phyloP scores from a whole-genome alignment of 64 coral and sea anemone species.

The Pachyseris speciosa region DNA sequence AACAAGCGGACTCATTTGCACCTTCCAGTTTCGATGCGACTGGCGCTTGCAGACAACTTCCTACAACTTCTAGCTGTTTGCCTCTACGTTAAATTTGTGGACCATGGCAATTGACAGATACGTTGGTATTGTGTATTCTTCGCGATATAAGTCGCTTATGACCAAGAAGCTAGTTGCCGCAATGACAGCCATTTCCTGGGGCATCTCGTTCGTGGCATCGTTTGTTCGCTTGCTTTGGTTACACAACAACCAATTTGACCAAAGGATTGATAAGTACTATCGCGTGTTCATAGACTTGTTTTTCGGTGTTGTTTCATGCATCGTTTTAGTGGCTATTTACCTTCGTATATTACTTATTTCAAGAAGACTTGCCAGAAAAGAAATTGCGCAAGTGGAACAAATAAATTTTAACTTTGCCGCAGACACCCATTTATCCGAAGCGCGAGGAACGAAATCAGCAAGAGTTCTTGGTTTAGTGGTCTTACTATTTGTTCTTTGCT shows the following conservation, averaged over 20 bases:
- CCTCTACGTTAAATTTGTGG: constrained; percentile 7
- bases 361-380: not conserved
- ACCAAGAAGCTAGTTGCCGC: not conserved
- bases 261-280: not conserved
- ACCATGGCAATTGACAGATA: constrained; percentile 17
- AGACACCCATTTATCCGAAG: not conserved
- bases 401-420: not conserved
- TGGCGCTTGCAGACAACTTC: not conserved
- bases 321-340: not conserved
- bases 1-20: not conserved
- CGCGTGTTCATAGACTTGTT: not conserved
- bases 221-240: constrained; percentile 15
- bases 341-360: not conserved
- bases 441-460: not conserved
- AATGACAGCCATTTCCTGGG: not conserved
- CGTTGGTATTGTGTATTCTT: not conserved
- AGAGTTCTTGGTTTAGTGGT: not conserved
- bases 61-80: constrained; percentile 3
- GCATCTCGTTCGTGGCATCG: not conserved
- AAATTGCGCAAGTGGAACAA: not conserved
- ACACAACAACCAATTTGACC: not conserved
- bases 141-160: constrained; percentile 1
- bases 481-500: not conserved
- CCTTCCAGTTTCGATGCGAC: constrained; percentile 3
- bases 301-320: not conserved